A percentile compares a stretch with the other conserved stretches of the same genome.
phyloP scores from a whole-genome alignment of 2,797 vertebrate genomes.

The Trichosurus vulpecula region DNA sequence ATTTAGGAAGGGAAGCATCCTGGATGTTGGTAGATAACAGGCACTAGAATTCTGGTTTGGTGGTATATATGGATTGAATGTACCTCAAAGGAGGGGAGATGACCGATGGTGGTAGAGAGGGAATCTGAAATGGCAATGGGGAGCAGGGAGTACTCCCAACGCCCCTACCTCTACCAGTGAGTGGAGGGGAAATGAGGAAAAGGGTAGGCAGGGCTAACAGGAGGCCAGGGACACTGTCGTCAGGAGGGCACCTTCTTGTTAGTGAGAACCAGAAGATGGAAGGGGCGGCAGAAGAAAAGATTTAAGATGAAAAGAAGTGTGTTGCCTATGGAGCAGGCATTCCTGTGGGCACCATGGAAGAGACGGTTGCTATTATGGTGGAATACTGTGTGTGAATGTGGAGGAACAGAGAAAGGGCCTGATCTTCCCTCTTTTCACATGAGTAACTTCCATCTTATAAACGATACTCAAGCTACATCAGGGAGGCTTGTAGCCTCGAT shows the following conservation, averaged over 20 bases:
- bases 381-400: too few relatives aligned
- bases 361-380: too few relatives aligned
- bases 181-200: neutral
- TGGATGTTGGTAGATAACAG: neutral
- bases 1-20: neutral
- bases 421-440: too few relatives aligned
- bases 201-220: neutral
- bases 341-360: too few relatives aligned
- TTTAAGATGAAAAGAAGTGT: too few relatives aligned
- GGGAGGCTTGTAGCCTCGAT: too few relatives aligned
- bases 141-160: neutral
- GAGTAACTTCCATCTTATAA: too few relatives aligned
- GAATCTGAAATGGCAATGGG: neutral
- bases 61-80: neutral
- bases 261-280: neutral
- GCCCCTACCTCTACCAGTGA: neutral
- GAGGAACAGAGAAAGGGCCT: too few relatives aligned
- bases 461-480: too few relatives aligned
- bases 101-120: neutral
- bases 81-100: neutral
- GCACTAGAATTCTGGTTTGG: neutral
- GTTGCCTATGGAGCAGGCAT: too few relatives aligned
- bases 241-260: neutral
- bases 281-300: neutral
- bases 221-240: neutral